These are phyloP conservation scores for Bryconaethiops microstoma DNA, from an alignment of 2,797 vertebrate species.

Conservation along the genomic window DNA sequence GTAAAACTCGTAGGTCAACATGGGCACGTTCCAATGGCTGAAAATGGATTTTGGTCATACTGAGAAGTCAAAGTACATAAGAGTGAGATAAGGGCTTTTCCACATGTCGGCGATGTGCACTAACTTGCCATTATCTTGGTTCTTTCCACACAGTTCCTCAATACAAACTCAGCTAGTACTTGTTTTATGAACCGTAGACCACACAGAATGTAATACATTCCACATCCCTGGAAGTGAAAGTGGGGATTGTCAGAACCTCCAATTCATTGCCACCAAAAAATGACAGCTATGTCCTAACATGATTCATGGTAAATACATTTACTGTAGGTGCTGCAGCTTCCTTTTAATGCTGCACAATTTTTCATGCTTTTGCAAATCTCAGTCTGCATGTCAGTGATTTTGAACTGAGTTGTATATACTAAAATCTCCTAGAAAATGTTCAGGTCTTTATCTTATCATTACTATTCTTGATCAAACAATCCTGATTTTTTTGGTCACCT, in stretches of 20 bases:
- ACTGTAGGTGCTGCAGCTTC: background rate
- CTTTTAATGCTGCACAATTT: background rate
- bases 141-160: background rate
- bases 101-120: background rate
- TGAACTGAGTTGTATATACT: background rate
- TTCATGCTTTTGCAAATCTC: background rate
- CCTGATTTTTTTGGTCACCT: background rate
- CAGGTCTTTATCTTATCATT: background rate
- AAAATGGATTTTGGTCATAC: conserved; percentile 27
- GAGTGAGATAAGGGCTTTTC: background rate
- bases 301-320: background rate
- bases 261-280: background rate
- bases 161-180: background rate
- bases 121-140: background rate
- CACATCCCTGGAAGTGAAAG: too few species aligned
- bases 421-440: background rate
- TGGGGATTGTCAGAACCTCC: too few species aligned
- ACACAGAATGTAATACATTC: background rate
- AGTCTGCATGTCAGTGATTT: background rate
- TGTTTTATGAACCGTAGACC: background rate
- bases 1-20: background rate
- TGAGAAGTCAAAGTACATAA: conserved; percentile 26
- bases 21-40: conserved; percentile 1
- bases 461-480: background rate
- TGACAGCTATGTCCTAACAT: background rate